A percentile compares a stretch with the other conserved stretches of the same genome.
Evolutionary conservation across 2,113 vertebrate genomes (phyloP).

Genomic region (Epinephelus moara): DNA sequence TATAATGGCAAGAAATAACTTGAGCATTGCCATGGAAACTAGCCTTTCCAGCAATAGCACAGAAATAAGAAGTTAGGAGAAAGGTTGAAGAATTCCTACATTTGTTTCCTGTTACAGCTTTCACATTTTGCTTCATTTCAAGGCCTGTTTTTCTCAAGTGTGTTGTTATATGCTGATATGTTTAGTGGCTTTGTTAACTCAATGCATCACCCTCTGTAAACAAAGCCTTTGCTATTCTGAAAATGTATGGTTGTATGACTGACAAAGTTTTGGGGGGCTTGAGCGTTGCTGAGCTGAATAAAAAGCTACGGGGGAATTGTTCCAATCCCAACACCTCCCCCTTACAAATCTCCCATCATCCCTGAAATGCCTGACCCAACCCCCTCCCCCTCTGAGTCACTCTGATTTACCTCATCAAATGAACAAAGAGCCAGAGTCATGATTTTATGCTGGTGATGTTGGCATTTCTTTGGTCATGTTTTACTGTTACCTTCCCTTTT

Average conservation of each 20-base stretch:
- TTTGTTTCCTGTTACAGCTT: conserved; percentile 62
- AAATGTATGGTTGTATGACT: conserved; percentile 61
- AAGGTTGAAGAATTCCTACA: conserved; percentile 55
- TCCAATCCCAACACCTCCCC: conserved; percentile 25
- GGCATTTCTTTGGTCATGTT: conserved; percentile 67
- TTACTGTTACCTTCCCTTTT: conserved; percentile 63
- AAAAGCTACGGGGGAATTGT: conserved; percentile 22
- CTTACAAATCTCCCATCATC: conserved; percentile 6
- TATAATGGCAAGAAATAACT: conserved; percentile 49
- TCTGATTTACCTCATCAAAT: conserved; percentile 78
- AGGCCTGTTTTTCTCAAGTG: conserved; percentile 64
- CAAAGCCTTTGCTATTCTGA: conserved; percentile 49
- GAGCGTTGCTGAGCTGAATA: conserved; percentile 34
- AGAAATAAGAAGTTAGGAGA: conserved; percentile 45
- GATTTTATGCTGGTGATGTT: conserved; percentile 77
- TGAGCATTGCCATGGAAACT: conserved; percentile 77
- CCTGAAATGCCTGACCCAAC: conserved; percentile 18
- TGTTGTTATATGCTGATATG: conserved; percentile 61
- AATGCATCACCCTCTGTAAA: conserved; percentile 50
- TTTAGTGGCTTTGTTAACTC: conserved; percentile 63
- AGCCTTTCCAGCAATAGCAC: conserved; percentile 33
- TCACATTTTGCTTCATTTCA: conserved; percentile 63
- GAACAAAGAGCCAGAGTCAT: conserved; percentile 70
- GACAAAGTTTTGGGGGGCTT: conserved; percentile 31
- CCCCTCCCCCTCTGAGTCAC: conserved; percentile 26